phyloP scores from a whole-genome alignment of 2,888 invertebrate species.

The Philaethria dido region DNA sequence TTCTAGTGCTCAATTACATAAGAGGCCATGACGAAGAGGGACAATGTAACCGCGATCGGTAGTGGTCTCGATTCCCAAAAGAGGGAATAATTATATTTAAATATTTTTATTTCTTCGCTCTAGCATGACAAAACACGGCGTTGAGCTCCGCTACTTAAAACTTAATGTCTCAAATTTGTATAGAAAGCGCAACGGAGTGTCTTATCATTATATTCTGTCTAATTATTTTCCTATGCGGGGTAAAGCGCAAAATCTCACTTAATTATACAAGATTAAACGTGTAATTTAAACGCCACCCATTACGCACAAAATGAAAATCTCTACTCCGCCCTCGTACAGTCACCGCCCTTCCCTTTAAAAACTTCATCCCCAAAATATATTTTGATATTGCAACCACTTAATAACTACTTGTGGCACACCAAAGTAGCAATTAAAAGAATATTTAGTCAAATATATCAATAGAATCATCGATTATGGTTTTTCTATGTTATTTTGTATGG shows the following conservation, averaged over 20 bases:
- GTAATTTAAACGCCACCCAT: constrained; percentile 61
- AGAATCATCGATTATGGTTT: constrained; percentile 65
- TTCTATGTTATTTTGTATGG: constrained; percentile 29
- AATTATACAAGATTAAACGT: constrained; percentile 60
- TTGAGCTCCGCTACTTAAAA: no score
- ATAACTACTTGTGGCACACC: constrained; percentile 58
- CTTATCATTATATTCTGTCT: no score
- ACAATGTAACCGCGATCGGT: no score
- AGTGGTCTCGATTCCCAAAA: no score
- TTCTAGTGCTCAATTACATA: no score
- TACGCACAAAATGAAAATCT: constrained; percentile 68
- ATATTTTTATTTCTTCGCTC: no score
- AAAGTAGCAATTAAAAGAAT: constrained; percentile 72
- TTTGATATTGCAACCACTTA: constrained; percentile 76
- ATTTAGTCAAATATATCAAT: constrained; percentile 67
- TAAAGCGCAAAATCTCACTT: constrained; percentile 52
- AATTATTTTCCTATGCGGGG: no score
- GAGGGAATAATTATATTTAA: no score
- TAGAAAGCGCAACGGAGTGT: no score
- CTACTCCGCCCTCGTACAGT: constrained; percentile 47
- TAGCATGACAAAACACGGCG: no score
- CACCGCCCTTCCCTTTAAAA: constrained; percentile 63
- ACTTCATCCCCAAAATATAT: constrained; percentile 57
- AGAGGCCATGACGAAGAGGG: no score
- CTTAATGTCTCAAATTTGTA: no score